These are phyloP conservation scores for Poeciliopsis turrubarensis DNA, from an alignment of 2,113 vertebrate genomes.

Conservation along the genomic window DNA sequence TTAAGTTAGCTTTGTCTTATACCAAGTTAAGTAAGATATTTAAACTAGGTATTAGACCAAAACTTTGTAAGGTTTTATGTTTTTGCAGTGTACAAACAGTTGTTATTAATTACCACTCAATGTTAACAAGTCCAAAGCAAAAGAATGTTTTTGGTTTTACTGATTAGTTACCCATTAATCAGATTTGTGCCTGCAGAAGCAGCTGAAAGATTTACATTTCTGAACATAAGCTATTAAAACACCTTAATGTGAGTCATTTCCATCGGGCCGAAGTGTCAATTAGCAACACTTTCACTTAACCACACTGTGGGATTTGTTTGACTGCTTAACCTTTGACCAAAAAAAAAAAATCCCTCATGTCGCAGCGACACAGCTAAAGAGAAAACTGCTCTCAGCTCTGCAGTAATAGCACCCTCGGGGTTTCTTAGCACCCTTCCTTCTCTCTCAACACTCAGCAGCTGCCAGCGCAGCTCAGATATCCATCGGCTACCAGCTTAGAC, in stretches of 20 bases:
- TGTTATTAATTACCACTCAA: background rate
- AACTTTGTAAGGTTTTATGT: no score
- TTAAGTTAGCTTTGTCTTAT: no score
- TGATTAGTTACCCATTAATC: background rate
- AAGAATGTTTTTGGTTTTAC: no score
- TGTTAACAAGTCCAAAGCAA: no score
- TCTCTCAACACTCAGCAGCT: constrained; percentile 77
- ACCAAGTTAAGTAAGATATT: no score
- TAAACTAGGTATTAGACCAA: no score
- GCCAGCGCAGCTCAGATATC: constrained; percentile 71
- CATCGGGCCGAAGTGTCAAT: constrained; percentile 1
- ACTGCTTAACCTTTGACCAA: constrained; percentile 74
- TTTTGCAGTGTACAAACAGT: no score
- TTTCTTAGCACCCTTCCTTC: constrained; percentile 71
- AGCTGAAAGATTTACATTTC: background rate
- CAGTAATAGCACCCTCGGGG: constrained; percentile 70
- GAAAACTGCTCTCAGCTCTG: constrained; percentile 63
- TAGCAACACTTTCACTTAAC: constrained; percentile 22
- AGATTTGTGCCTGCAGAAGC: background rate
- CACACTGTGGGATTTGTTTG: constrained; percentile 42
- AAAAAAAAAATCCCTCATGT: constrained; percentile 46
- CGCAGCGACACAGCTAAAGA: constrained; percentile 55
- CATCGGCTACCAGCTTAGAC: constrained; percentile 52
- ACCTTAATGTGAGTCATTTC: constrained; percentile 2
- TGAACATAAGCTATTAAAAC: constrained; percentile 30